These are phyloP conservation scores for Carterocephalus palaemon DNA, from an alignment of 2,888 invertebrate species.

Conservation along the genomic window DNA sequence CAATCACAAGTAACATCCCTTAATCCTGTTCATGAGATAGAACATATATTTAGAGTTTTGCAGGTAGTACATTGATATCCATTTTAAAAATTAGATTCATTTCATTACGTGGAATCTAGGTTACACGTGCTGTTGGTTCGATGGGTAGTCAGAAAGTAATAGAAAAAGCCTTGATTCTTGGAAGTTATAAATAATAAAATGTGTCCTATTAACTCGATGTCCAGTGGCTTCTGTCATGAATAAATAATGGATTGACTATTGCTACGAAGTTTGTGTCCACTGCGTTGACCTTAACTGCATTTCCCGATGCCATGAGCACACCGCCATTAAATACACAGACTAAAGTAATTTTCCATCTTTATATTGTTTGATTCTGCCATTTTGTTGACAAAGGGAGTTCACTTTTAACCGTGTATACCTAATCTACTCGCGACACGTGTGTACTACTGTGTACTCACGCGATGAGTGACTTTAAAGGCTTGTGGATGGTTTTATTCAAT, in stretches of 20 bases:
- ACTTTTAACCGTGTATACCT: not conserved
- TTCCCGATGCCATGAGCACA: constrained; percentile 13
- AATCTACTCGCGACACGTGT: too few species aligned
- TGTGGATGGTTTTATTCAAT: too few species aligned
- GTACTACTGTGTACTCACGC: too few species aligned
- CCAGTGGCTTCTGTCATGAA: constrained; percentile 15
- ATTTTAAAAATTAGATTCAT: too few species aligned
- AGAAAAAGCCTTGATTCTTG: constrained; percentile 1
- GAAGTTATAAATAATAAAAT: constrained; percentile 5
- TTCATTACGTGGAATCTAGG: not conserved
- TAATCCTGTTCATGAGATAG: too few species aligned
- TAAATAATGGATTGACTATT: constrained; percentile 11
- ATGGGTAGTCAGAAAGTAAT: not conserved
- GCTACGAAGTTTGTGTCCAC: constrained; percentile 7
- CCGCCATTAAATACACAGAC: constrained; percentile 1
- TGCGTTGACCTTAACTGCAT: constrained; percentile 16
- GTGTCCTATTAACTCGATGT: constrained; percentile 9
- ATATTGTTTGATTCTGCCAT: constrained; percentile 7
- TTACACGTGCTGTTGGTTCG: constrained; percentile 1
- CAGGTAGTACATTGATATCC: too few species aligned
- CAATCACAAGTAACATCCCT: too few species aligned
- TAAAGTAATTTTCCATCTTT: constrained; percentile 12
- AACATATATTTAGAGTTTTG: too few species aligned
- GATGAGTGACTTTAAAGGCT: too few species aligned
- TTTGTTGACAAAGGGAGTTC: constrained; percentile 14